Percentiles rank a stretch among this genome's conserved stretches.
Conservation (phyloP, 2,888 invertebrate species). For the Notodonta ziczac region DNA sequence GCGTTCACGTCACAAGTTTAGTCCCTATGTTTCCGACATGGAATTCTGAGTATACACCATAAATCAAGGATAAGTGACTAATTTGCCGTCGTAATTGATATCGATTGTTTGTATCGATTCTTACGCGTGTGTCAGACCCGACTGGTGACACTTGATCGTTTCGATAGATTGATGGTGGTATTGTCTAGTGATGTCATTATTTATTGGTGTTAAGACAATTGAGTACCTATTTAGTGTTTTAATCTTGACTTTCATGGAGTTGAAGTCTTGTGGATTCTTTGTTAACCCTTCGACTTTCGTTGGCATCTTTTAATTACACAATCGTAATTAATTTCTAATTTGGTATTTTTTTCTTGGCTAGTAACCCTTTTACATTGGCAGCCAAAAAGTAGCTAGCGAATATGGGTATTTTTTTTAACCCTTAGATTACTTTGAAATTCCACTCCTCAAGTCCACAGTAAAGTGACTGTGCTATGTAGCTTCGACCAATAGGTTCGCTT, state of each 20-base stretch:
- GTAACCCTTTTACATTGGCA: too few relatives aligned
- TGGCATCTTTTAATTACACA: too few relatives aligned
- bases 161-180: conserved; percentile 34
- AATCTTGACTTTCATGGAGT: not conserved
- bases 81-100: conserved; percentile 24
- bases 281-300: too few relatives aligned
- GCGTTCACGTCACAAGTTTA: not conserved
- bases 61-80: conserved; percentile 34
- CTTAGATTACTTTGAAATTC: too few relatives aligned
- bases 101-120: conserved; percentile 29
- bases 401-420: too few relatives aligned
- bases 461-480: too few relatives aligned
- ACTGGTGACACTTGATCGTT: conserved; percentile 43
- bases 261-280: too few relatives aligned
- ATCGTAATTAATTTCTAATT: too few relatives aligned
- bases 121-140: conserved; percentile 26
- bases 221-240: not conserved
- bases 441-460: too few relatives aligned
- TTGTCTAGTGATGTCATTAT: conserved; percentile 33
- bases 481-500: too few relatives aligned
- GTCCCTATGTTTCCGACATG: not conserved
- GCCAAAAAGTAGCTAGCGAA: too few relatives aligned
- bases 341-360: too few relatives aligned
- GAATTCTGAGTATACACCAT: conserved; percentile 29
- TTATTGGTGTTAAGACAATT: conserved; percentile 10